Conservation (phyloP, 1,140 invertebrate genomes). For the Aphelenchoides avenae region DNA sequence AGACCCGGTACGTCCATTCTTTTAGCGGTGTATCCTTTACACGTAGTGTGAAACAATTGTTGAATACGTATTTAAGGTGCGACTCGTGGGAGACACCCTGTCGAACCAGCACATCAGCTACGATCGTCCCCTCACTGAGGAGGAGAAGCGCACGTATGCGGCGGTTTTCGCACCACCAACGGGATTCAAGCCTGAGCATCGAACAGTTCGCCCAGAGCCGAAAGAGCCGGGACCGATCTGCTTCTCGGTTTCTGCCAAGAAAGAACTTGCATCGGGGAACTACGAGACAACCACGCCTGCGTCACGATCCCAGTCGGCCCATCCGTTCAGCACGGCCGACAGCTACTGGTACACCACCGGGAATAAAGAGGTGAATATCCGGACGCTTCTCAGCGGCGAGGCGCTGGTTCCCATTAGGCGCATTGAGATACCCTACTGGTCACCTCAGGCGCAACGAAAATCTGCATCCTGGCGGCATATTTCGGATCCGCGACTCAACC, state of each 20-base stretch:
- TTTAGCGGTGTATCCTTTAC: too few relatives aligned
- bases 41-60: neutral
- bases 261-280: slow-evolving; percentile 9
- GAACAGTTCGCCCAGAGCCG: slow-evolving; percentile 26
- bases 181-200: slow-evolving; percentile 52
- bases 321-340: slow-evolving; percentile 3
- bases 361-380: slow-evolving; percentile 30
- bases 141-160: slow-evolving; percentile 44
- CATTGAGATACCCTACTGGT: neutral
- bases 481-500: too few relatives aligned
- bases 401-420: neutral
- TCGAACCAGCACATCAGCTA: slow-evolving; percentile 51
- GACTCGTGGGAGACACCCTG: slow-evolving; percentile 54
- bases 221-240: slow-evolving; percentile 43
- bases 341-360: slow-evolving; percentile 16
- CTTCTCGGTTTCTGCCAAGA: slow-evolving; percentile 46
- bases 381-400: neutral
- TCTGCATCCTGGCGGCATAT: too few relatives aligned
- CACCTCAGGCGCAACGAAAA: neutral
- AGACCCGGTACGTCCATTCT: too few relatives aligned
- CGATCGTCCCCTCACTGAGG: slow-evolving; percentile 26
- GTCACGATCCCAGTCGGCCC: neutral
- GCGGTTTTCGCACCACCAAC: slow-evolving; percentile 40
- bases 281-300: slow-evolving; percentile 13
- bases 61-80: too few relatives aligned